Conservation (phyloP, 2,888 invertebrate genomes). For the Netelia melanura region DNA sequence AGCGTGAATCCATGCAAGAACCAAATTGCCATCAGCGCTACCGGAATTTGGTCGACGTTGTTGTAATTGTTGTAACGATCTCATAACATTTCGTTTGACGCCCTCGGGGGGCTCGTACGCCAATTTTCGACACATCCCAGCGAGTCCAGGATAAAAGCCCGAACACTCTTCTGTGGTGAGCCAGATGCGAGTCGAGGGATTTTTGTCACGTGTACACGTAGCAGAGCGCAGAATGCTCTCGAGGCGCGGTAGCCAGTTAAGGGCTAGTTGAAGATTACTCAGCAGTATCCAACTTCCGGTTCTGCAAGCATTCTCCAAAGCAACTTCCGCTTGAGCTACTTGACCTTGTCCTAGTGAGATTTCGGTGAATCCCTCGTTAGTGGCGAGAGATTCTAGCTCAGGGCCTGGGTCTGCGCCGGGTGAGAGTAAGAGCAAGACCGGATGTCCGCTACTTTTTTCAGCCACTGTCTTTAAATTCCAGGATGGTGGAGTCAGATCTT, state of each 20-base stretch:
- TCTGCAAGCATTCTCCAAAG: conserved; percentile 84
- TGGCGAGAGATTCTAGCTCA: conserved; percentile 90
- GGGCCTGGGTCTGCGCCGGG: conserved; percentile 96
- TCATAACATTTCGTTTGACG: conserved; percentile 81
- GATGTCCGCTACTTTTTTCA: conserved; percentile 88
- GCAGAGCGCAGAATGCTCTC: conserved; percentile 81
- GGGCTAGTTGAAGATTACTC: conserved; percentile 82
- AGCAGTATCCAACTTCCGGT: conserved; percentile 82
- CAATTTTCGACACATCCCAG: conserved; percentile 81
- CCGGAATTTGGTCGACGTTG: conserved; percentile 73
- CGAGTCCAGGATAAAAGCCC: conserved; percentile 82
- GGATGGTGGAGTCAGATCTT: conserved; percentile 87
- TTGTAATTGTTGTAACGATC: conserved; percentile 80
- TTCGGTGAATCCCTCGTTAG: conserved; percentile 84
- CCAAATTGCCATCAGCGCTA: conserved; percentile 88
- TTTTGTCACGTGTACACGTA: conserved; percentile 77
- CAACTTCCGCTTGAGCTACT: conserved; percentile 85
- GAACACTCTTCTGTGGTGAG: conserved; percentile 81
- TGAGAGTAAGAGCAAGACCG: conserved; percentile 93
- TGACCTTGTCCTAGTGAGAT: conserved; percentile 94
- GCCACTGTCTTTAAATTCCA: conserved; percentile 87
- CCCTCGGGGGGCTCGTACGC: conserved; percentile 84
- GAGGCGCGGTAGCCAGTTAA: conserved; percentile 82
- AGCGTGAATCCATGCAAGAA: conserved; percentile 95
- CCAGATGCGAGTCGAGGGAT: conserved; percentile 79